Conservation (phyloP, 1,140 invertebrate species). For the Reticulitermes speratus region DNA sequence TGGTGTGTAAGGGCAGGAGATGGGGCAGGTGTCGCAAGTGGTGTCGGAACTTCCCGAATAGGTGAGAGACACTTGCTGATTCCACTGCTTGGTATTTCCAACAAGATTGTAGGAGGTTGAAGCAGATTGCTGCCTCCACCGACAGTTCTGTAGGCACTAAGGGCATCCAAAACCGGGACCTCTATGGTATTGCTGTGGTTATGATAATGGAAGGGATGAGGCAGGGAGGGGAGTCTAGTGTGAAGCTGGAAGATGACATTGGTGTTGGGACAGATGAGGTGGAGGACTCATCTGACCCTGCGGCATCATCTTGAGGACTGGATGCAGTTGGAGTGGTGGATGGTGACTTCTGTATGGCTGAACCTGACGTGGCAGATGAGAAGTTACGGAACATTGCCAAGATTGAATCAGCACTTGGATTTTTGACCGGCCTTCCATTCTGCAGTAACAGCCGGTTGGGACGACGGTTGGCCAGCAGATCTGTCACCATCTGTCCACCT, state of each 20-base stretch:
- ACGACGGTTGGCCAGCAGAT: not conserved
- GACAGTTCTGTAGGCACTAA: slow-evolving; percentile 58
- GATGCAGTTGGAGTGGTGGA: slow-evolving; percentile 62
- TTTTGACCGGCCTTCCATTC: slow-evolving; percentile 22
- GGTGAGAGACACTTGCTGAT: slow-evolving; percentile 65
- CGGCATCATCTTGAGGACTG: slow-evolving; percentile 65
- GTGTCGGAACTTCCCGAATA: slow-evolving; percentile 62
- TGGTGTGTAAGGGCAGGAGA: slow-evolving; percentile 67
- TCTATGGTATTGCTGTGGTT: slow-evolving; percentile 55
- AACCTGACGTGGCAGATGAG: slow-evolving; percentile 37
- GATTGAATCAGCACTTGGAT: slow-evolving; percentile 69
- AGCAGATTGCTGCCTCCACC: slow-evolving; percentile 52
- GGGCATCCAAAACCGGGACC: slow-evolving; percentile 63
- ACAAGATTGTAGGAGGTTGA: slow-evolving; percentile 65
- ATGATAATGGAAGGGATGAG: slow-evolving; percentile 31
- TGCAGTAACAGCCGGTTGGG: slow-evolving; percentile 25
- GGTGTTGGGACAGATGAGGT: slow-evolving; percentile 60
- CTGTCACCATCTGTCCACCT: not conserved
- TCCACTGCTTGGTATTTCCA: slow-evolving; percentile 68
- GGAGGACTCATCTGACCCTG: slow-evolving; percentile 60
- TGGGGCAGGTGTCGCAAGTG: slow-evolving; percentile 55
- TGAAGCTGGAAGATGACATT: slow-evolving; percentile 53
- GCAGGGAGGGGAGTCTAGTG: slow-evolving; percentile 56
- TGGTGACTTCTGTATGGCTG: slow-evolving; percentile 39
- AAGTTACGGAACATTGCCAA: slow-evolving; percentile 71